A percentile compares a stretch with the other conserved stretches of the same genome.
These are phyloP conservation scores for Luscinia megarhynchos DNA, from an alignment of 2,797 vertebrate genomes.

Conservation along the genomic window DNA sequence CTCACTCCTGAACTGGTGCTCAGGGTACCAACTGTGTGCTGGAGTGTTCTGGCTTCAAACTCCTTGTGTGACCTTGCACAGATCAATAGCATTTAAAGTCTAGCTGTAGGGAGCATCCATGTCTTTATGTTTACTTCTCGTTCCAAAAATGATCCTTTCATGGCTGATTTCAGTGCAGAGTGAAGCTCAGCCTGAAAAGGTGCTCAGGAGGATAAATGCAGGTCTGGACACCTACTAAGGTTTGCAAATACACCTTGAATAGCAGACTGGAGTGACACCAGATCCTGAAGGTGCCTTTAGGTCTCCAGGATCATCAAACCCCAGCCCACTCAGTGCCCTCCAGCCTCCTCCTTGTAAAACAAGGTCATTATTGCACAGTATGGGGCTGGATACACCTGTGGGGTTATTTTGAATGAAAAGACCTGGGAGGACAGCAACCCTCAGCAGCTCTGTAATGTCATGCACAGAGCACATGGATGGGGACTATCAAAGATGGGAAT, in stretches of 20 bases:
- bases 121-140: not conserved
- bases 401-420: not conserved
- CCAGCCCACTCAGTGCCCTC: not conserved
- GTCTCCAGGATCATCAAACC: not conserved
- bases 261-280: not conserved
- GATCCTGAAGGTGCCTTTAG: not conserved
- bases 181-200: not conserved
- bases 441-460: not conserved
- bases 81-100: not conserved
- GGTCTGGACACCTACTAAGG: not conserved
- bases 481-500: not conserved
- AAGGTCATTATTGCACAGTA: not conserved
- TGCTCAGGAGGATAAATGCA: not conserved
- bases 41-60: not conserved
- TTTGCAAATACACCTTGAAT: not conserved
- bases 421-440: not conserved
- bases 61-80: conserved; percentile 23
- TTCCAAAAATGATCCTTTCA: not conserved
- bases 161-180: not conserved
- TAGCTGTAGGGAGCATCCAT: not conserved
- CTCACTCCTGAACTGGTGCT: not conserved
- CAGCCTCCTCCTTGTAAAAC: not conserved
- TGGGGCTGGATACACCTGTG: not conserved
- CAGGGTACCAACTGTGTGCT: not conserved
- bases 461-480: not conserved